A percentile compares a stretch with the other conserved stretches of the same genome.
phyloP scores from a whole-genome alignment of 2,113 vertebrate genomes.

The Callospermophilus lateralis region DNA sequence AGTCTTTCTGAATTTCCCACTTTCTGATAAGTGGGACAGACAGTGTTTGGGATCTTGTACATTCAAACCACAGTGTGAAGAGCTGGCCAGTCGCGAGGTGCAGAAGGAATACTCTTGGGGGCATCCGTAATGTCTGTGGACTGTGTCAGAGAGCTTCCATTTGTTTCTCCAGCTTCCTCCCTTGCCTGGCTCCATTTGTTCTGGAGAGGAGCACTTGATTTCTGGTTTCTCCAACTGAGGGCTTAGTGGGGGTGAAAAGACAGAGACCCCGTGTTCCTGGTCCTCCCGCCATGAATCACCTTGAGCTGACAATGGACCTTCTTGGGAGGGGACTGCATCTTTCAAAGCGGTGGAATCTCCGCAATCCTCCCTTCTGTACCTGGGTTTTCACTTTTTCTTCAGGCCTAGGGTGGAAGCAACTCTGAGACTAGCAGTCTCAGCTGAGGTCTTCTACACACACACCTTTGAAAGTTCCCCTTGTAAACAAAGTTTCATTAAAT shows the following conservation, averaged over 20 bases:
- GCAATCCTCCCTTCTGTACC: background rate
- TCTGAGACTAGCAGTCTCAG: background rate
- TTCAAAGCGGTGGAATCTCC: background rate
- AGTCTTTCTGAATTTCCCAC: background rate
- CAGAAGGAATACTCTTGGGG: background rate
- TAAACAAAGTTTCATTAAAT: slow-evolving; percentile 22
- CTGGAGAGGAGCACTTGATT: background rate
- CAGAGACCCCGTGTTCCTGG: background rate
- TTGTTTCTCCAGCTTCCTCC: background rate
- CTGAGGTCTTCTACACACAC: background rate
- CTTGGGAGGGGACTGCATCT: background rate
- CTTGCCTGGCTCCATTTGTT: background rate
- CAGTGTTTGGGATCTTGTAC: background rate
- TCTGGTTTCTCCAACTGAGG: background rate
- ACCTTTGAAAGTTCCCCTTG: slow-evolving; percentile 11
- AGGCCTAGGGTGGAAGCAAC: background rate
- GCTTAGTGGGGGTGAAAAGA: background rate
- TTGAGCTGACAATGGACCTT: background rate
- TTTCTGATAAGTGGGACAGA: background rate
- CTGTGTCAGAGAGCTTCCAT: background rate
- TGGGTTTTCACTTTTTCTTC: background rate
- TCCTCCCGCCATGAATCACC: background rate
- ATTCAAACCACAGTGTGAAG: too few species aligned
- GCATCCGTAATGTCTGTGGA: background rate
- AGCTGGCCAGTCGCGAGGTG: too few species aligned